Evolutionary conservation across 2,888 invertebrate genomes (phyloP).

Genomic region (Thera britannica): DNA sequence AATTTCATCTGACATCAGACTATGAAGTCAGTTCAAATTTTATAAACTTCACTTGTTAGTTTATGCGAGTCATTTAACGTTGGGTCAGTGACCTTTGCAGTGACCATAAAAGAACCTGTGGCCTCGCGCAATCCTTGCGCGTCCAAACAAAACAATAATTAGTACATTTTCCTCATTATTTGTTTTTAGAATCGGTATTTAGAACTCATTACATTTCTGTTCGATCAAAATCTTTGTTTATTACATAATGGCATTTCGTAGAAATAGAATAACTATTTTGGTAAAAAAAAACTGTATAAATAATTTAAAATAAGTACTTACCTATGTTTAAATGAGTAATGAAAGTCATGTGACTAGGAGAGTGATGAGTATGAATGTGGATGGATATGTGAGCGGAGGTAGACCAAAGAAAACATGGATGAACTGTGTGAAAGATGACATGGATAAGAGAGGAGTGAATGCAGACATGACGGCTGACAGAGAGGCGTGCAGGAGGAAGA

Average conservation of each 20-base stretch:
- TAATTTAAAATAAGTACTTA: background rate
- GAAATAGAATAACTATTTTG: slow-evolving; percentile 4
- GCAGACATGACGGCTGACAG: too few species aligned
- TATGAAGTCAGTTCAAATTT: too few species aligned
- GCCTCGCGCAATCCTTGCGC: slow-evolving; percentile 1
- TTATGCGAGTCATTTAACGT: background rate
- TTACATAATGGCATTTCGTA: background rate
- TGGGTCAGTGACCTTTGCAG: background rate
- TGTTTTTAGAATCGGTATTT: background rate
- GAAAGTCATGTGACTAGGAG: too few species aligned
- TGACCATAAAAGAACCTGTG: background rate
- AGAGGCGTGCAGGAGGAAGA: too few species aligned
- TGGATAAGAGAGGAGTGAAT: too few species aligned
- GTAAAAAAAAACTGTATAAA: background rate
- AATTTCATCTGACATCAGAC: too few species aligned
- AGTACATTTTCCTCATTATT: slow-evolving; percentile 5
- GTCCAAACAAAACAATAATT: background rate
- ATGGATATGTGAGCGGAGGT: too few species aligned
- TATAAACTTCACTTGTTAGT: background rate
- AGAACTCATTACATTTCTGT: background rate
- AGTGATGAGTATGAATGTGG: too few species aligned
- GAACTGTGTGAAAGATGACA: too few species aligned
- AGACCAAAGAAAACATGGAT: too few species aligned
- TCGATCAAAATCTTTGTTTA: background rate
- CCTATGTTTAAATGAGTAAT: too few species aligned